Evolutionary conservation across 2,888 invertebrate species (phyloP).

Genomic region (Scaptodrosophila latifasciaeformis): DNA sequence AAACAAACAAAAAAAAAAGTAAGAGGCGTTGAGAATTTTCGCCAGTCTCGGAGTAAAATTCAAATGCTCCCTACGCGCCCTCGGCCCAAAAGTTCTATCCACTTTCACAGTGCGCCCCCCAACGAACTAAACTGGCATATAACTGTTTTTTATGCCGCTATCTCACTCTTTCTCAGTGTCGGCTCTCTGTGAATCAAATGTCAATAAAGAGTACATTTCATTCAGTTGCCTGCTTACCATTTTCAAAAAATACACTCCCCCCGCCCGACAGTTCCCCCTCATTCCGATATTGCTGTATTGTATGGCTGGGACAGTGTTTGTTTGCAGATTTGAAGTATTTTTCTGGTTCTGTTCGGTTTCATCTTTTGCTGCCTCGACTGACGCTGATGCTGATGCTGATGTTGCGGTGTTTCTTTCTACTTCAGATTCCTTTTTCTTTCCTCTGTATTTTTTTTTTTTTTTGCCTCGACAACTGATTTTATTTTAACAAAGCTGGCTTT

Average conservation of each 20-base stretch:
- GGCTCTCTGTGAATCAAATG: constrained; percentile 52
- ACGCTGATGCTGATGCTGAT: not conserved
- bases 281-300: constrained; percentile 40
- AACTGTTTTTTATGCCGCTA: not conserved
- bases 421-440: constrained; percentile 6
- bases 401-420: no score
- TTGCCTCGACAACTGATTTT: not conserved
- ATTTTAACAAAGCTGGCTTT: not conserved
- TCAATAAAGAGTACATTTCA: constrained; percentile 68
- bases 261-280: constrained; percentile 1
- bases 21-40: not conserved
- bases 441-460: constrained; percentile 27
- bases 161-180: constrained; percentile 16
- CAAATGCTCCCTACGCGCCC: no score
- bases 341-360: constrained; percentile 27
- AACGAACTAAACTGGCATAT: no score
- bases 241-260: no score
- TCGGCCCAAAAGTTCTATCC: no score
- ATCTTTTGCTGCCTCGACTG: constrained; percentile 26
- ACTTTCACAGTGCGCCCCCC: no score
- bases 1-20: constrained; percentile 15
- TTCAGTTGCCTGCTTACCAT: constrained; percentile 52
- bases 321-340: constrained; percentile 66
- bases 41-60: no score
- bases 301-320: constrained; percentile 61